A percentile compares a stretch with the other conserved stretches of the same genome.
Evolutionary conservation across 2,113 vertebrate genomes (phyloP).

Genomic region (western clawed frog (Xenopus tropicalis)): UCB_Xtro_10.0 CM004447.2:63004001-63004500

Average conservation of each 20-base stretch:
- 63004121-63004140: slow-evolving; percentile 26
- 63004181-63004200: slow-evolving; percentile 30
- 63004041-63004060: slow-evolving; percentile 28
- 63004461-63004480: too few relatives aligned
- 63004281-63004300: slow-evolving; percentile 8
- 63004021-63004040: slow-evolving; percentile 44
- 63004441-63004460: too few relatives aligned
- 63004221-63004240: slow-evolving; percentile 50
- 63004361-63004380: neutral
- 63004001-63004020: slow-evolving; percentile 53
- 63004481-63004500: too few relatives aligned
- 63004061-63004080: slow-evolving; percentile 85
- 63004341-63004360: neutral
- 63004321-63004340: neutral
- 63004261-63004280: slow-evolving; percentile 49
- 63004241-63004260: slow-evolving; percentile 46
- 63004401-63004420: too few relatives aligned
- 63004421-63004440: too few relatives aligned
- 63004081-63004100: slow-evolving; percentile 85
- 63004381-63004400: neutral
- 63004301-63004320: neutral
- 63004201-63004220: slow-evolving; percentile 21
- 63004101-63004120: slow-evolving; percentile 20
- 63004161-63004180: slow-evolving; percentile 13
- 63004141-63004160: slow-evolving; percentile 20